A percentile compares a stretch with the other conserved stretches of the same genome.
Evolutionary conservation across 2,797 vertebrate species (phyloP).

Genomic region (Heteromormyrus szaboi): DNA sequence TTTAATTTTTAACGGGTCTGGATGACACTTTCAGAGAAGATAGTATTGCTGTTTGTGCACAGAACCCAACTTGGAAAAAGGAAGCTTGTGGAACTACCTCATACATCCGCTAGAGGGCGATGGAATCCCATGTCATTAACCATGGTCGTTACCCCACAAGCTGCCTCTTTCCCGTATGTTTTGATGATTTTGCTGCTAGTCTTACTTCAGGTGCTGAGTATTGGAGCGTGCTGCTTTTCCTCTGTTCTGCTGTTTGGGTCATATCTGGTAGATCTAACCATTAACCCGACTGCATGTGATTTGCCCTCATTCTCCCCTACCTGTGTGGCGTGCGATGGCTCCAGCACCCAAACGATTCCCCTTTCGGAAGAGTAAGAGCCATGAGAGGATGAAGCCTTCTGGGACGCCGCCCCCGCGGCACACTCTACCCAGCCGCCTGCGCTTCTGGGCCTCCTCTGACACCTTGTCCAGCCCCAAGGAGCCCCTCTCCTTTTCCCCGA

Average conservation of each 20-base stretch:
- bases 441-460: constrained; percentile 70
- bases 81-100: background rate
- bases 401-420: constrained; percentile 48
- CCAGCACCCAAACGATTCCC: constrained; percentile 62
- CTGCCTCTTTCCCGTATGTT: background rate
- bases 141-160: background rate
- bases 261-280: background rate
- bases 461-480: constrained; percentile 60
- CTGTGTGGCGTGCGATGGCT: background rate
- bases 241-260: background rate
- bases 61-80: background rate
- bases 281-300: background rate
- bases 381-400: constrained; percentile 67
- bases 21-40: background rate
- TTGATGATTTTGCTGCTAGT: background rate
- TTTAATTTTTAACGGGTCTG: background rate
- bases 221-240: background rate
- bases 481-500: constrained; percentile 50
- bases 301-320: background rate
- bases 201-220: background rate
- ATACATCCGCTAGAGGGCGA: background rate
- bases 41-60: background rate
- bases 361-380: constrained; percentile 76
- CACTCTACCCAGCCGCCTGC: constrained; percentile 63
- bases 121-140: background rate